Evolutionary conservation across 2,113 vertebrate genomes (phyloP).

Genomic region (Odocoileus hemionus): DNA sequence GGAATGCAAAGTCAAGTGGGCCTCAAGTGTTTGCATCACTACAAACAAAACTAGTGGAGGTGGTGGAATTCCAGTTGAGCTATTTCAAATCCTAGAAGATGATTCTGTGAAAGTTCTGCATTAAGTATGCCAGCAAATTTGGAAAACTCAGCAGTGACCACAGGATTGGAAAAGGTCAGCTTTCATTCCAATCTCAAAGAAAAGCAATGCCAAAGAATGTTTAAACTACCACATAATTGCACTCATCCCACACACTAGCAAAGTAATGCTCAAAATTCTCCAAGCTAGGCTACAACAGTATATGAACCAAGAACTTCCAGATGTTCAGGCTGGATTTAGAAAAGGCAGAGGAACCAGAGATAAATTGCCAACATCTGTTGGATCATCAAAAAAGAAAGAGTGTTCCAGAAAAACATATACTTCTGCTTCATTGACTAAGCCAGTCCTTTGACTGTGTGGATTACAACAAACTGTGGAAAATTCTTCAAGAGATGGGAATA

Average conservation of each 20-base stretch:
- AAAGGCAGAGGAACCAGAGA: neutral
- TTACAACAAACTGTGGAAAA: neutral
- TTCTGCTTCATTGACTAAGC: neutral
- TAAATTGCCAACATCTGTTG: neutral
- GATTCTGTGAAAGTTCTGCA: neutral
- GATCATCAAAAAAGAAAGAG: neutral
- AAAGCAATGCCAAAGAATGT: neutral
- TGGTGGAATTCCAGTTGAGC: neutral
- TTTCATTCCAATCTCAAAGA: neutral
- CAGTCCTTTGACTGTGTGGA: neutral
- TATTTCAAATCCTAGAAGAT: neutral
- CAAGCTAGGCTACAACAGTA: neutral
- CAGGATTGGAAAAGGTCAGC: neutral
- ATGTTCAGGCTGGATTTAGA: neutral
- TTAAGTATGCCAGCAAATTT: neutral
- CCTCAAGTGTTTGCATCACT: neutral
- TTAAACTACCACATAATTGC: neutral
- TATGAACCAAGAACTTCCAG: neutral
- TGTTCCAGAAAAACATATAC: neutral
- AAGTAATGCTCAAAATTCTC: neutral
- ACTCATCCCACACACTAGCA: neutral
- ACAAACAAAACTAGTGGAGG: neutral
- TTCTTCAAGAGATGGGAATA: neutral
- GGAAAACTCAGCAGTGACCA: neutral
- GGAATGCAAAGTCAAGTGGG: neutral